Conservation (phyloP, 2,888 invertebrate species). For the Fragum fragum region DNA sequence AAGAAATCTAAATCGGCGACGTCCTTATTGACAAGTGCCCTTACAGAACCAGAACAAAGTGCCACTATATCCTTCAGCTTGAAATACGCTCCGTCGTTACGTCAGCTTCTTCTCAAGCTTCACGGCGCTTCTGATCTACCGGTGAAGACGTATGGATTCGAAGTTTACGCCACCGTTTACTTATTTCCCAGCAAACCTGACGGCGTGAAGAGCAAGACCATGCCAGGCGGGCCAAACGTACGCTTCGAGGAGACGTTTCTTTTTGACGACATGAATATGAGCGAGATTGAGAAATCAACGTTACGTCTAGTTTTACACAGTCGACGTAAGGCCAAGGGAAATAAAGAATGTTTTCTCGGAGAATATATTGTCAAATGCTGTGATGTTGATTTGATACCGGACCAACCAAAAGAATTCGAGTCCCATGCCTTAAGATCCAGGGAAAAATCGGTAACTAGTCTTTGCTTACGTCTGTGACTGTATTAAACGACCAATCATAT, state of each 20-base stretch:
- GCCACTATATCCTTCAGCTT: constrained; percentile 50
- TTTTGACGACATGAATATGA: constrained; percentile 60
- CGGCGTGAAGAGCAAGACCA: constrained; percentile 52
- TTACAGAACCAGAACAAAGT: constrained; percentile 38
- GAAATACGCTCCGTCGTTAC: constrained; percentile 52
- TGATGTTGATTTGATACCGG: constrained; percentile 52
- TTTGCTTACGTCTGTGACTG: no score
- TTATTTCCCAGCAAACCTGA: constrained; percentile 63
- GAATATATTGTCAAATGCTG: constrained; percentile 60
- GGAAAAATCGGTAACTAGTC: constrained; percentile 50
- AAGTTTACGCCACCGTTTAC: constrained; percentile 51
- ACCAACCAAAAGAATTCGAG: constrained; percentile 41
- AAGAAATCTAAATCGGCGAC: constrained; percentile 52
- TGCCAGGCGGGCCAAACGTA: constrained; percentile 46
- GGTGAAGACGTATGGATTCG: constrained; percentile 48
- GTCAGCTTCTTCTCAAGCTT: constrained; percentile 52
- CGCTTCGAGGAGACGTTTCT: constrained; percentile 58
- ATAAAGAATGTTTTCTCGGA: constrained; percentile 57
- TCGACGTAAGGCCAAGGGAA: constrained; percentile 33
- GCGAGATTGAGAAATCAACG: constrained; percentile 62
- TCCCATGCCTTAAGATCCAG: constrained; percentile 32
- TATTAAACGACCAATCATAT: no score
- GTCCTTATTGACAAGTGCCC: background rate
- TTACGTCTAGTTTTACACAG: constrained; percentile 53
- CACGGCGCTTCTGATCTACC: constrained; percentile 50